Evolutionary conservation across 2,888 invertebrate genomes (phyloP).

Genomic region (Drosophila phalerata): DNA sequence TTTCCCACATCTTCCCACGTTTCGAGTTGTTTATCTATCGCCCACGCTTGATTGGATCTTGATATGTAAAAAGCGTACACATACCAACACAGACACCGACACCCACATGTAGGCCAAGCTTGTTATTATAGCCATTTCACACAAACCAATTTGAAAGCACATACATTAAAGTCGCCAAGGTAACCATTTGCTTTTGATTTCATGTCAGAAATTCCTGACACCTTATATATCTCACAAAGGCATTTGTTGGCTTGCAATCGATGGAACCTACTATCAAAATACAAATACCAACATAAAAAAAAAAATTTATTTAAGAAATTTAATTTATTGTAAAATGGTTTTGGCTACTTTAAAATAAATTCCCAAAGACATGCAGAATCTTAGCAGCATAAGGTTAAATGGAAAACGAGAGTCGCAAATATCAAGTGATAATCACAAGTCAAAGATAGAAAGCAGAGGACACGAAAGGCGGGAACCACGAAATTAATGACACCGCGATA

Average conservation of each 20-base stretch:
- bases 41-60: slow-evolving; percentile 49
- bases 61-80: slow-evolving; percentile 31
- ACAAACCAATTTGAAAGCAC: slow-evolving; percentile 30
- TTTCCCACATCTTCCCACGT: background rate
- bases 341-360: background rate
- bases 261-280: background rate
- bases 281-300: background rate
- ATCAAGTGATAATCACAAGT: slow-evolving; percentile 16
- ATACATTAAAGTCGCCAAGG: slow-evolving; percentile 31
- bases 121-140: slow-evolving; percentile 46
- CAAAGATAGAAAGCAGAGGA: background rate
- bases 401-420: slow-evolving; percentile 15
- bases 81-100: slow-evolving; percentile 1
- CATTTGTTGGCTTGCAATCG: background rate
- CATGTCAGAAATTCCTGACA: slow-evolving; percentile 27
- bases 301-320: no score
- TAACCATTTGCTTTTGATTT: slow-evolving; percentile 40
- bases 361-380: no score
- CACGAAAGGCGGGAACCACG: slow-evolving; percentile 3
- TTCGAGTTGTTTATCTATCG: slow-evolving; percentile 44
- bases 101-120: slow-evolving; percentile 22
- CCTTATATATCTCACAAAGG: slow-evolving; percentile 5
- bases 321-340: background rate
- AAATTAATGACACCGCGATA: slow-evolving; percentile 67
- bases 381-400: slow-evolving; percentile 8